A percentile compares a stretch with the other conserved stretches of the same genome.
phyloP scores from a whole-genome alignment of 2,888 invertebrate species.

The Trachelus tabidus region DNA sequence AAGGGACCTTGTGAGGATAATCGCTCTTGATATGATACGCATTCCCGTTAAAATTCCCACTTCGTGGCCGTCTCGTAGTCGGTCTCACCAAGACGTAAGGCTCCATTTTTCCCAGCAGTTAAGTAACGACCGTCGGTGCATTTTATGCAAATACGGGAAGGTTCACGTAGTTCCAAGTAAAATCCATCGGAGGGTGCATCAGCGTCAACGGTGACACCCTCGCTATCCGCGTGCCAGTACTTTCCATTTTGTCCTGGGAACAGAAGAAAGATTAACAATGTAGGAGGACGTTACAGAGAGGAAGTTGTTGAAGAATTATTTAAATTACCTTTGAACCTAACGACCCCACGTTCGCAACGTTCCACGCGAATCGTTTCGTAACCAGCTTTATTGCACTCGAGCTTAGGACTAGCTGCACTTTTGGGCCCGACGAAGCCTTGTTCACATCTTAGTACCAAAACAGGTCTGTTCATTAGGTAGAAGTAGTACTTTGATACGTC shows the following conservation, averaged over 20 bases:
- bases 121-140: slow-evolving; percentile 81
- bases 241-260: slow-evolving; percentile 87
- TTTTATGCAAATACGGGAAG: slow-evolving; percentile 92
- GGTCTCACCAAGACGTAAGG: slow-evolving; percentile 84
- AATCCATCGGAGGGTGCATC: slow-evolving; percentile 86
- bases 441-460: slow-evolving; percentile 93
- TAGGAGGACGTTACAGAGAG: neutral
- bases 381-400: slow-evolving; percentile 95
- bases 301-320: neutral
- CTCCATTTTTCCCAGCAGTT: slow-evolving; percentile 91
- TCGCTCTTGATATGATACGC: neutral
- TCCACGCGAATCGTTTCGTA: slow-evolving; percentile 94
- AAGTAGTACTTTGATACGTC: slow-evolving; percentile 94
- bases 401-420: slow-evolving; percentile 78
- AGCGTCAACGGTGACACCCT: slow-evolving; percentile 87
- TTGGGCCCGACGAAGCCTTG: slow-evolving; percentile 97
- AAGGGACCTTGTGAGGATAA: neutral
- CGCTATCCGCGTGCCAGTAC: slow-evolving; percentile 93
- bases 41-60: slow-evolving; percentile 85
- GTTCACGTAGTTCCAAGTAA: slow-evolving; percentile 92
- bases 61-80: slow-evolving; percentile 86
- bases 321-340: slow-evolving; percentile 86
- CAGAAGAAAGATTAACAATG: neutral
- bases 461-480: slow-evolving; percentile 93
- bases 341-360: slow-evolving; percentile 88